Conservation (phyloP, 2,888 invertebrate genomes). For the Cataglyphis altisquamis region DNA sequence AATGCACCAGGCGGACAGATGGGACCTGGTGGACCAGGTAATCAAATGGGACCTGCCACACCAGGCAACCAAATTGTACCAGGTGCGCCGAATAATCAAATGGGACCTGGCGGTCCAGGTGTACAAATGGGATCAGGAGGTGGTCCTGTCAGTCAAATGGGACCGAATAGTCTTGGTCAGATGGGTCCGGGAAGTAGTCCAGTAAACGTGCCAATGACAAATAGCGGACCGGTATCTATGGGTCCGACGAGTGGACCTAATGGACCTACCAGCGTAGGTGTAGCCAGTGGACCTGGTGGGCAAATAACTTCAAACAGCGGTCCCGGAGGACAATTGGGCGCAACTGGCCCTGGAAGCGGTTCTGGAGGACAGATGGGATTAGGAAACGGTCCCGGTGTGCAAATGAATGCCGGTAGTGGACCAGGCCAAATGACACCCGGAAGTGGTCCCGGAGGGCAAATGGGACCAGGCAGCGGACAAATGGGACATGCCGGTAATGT, state of each 20-base stretch:
- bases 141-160: slow-evolving; percentile 67
- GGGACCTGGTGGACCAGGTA: slow-evolving; percentile 68
- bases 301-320: slow-evolving; percentile 62
- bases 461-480: slow-evolving; percentile 75
- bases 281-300: slow-evolving; percentile 75
- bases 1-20: slow-evolving; percentile 82
- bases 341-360: slow-evolving; percentile 63
- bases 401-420: slow-evolving; percentile 79
- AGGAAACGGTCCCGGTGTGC: slow-evolving; percentile 80
- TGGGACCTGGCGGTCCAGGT: slow-evolving; percentile 76
- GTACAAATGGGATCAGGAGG: slow-evolving; percentile 70
- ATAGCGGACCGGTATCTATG: slow-evolving; percentile 72
- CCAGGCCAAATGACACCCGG: slow-evolving; percentile 76
- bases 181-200: slow-evolving; percentile 73
- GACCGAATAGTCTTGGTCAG: slow-evolving; percentile 78
- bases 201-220: slow-evolving; percentile 74
- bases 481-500: slow-evolving; percentile 72
- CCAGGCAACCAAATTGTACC: slow-evolving; percentile 71
- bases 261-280: slow-evolving; percentile 74
- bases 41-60: slow-evolving; percentile 61
- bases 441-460: slow-evolving; percentile 77
- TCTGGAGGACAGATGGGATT: slow-evolving; percentile 82
- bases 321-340: slow-evolving; percentile 60
- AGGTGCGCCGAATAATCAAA: slow-evolving; percentile 66
- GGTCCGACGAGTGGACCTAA: slow-evolving; percentile 73